Percentiles rank a stretch among this genome's conserved stretches.
Evolutionary conservation across 2,888 invertebrate species (phyloP).

Genomic region (Mellilla xanthometata): DNA sequence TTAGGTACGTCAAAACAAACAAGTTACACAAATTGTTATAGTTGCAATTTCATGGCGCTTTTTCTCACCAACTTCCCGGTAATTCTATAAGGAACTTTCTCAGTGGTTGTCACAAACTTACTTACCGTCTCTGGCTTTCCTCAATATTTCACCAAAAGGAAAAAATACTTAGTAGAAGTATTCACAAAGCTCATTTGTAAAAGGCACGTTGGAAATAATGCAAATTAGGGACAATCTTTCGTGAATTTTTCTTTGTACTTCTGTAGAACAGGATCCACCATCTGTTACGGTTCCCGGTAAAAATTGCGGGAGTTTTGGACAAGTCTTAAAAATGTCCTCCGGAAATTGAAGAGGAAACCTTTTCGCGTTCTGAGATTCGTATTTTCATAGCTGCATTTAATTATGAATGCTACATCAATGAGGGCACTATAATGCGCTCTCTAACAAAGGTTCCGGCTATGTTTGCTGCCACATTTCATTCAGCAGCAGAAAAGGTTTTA

Average conservation of each 20-base stretch:
- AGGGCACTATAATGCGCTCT: conserved; percentile 9
- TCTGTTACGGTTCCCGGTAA: conserved; percentile 16
- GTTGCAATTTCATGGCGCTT: conserved; percentile 8
- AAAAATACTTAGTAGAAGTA: conserved; percentile 15
- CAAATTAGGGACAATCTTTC: conserved; percentile 20
- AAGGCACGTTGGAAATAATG: conserved; percentile 24
- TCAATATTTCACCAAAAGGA: conserved; percentile 16
- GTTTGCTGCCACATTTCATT: conserved; percentile 16
- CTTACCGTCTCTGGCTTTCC: conserved; percentile 4
- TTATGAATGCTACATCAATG: conserved; percentile 9
- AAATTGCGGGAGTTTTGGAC: conserved; percentile 5
- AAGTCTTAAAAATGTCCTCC: conserved; percentile 4
- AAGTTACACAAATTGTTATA: conserved; percentile 9
- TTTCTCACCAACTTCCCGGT: conserved; percentile 9
- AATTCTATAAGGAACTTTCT: conserved; percentile 15
- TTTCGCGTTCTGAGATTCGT: neutral
- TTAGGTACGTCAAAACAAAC: conserved; percentile 5
- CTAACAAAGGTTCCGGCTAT: conserved; percentile 5
- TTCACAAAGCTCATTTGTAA: conserved; percentile 21
- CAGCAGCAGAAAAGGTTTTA: conserved; percentile 37
- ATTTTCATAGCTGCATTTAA: conserved; percentile 6
- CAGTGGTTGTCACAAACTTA: conserved; percentile 6
- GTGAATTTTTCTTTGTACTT: conserved; percentile 15
- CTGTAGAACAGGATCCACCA: conserved; percentile 16
- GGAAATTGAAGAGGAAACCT: neutral